Evolutionary conservation across 2,797 vertebrate species (phyloP), one percentile per base, ranked within the genome.

Genomic region (Diplodus puntazzo): DNA sequence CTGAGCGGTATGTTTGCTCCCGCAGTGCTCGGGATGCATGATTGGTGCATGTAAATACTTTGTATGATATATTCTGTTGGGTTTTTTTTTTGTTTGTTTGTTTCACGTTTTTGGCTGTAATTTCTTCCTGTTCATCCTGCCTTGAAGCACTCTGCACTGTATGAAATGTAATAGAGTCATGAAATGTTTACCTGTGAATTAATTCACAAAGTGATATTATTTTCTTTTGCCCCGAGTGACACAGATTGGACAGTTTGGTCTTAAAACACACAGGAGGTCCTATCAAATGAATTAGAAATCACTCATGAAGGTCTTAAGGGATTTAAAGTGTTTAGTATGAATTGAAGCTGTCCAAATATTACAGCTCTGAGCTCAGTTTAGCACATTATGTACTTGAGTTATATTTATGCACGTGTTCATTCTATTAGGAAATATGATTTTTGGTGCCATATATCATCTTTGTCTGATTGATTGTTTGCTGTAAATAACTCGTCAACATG

Each of bases 11-110:
- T 49, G 69, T 80, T 72, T 67, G 54, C 67, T 69, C 54, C 27
- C 27, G 11, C 27, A 58, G 46, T 53, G 66, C 49, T 60, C 67
- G 54, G 45, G 50, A 63, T 58, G 60, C 67, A 70, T 65, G 55
- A 81, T 39, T 39, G 52, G 57, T 75, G 78, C 18, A 27, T 92
- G 90, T 91, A 91, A 88, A 90, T 88, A 88, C 65, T 77, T 46
- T 87, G 69, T 88, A 79, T 27, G 43, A 76, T 85, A 80, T 72
- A 50, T 75, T 77, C 45, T 45, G 14, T 69, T 27, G 7, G 25
- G 25, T 25, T 25, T 25, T 25, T 25, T 53, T 12, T 43, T 17
- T 49, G 25, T 48, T 17, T 49, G 48, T 59, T 62, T 73, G 58
- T 77, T 72, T 53, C 64, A 69, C 39, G 11, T 43, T 18, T 53